Percentiles rank a stretch among this genome's conserved stretches.
These are phyloP conservation scores for Eledona agricola DNA, from an alignment of 2,888 invertebrate genomes.

Conservation along the genomic window DNA sequence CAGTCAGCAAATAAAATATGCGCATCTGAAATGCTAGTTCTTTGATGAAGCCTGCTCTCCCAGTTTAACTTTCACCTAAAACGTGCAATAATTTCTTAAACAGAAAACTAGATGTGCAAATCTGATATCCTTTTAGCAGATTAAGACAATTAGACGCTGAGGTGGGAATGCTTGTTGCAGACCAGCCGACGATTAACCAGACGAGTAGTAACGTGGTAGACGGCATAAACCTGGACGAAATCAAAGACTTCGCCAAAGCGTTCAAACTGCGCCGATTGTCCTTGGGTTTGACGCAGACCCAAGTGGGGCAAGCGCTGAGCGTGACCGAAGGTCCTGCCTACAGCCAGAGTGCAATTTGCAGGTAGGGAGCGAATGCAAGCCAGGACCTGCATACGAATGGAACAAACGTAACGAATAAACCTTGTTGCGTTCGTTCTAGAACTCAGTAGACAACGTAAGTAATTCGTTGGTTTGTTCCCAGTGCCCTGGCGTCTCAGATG, in stretches of 20 bases:
- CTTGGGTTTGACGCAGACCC: constrained; percentile 94
- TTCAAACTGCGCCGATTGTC: constrained; percentile 94
- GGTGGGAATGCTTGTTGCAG: constrained; percentile 69
- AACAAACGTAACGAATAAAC: constrained; percentile 11
- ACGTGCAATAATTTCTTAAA: no score
- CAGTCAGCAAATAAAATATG: no score
- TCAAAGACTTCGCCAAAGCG: constrained; percentile 97
- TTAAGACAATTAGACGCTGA: constrained; percentile 1
- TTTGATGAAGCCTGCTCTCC: no score
- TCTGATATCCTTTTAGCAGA: background rate
- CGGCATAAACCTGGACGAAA: constrained; percentile 96
- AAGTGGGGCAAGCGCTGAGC: constrained; percentile 96
- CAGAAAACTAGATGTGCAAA: background rate
- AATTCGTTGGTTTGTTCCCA: constrained; percentile 73
- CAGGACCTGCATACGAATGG: constrained; percentile 42
- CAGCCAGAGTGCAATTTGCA: constrained; percentile 99
- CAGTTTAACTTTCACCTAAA: no score
- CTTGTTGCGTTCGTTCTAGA: constrained; percentile 34
- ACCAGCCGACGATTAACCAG: constrained; percentile 93
- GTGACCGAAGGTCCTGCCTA: constrained; percentile 98
- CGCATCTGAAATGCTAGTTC: no score
- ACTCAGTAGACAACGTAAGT: constrained; percentile 48
- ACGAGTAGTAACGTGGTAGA: constrained; percentile 94
- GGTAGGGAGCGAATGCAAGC: constrained; percentile 68
- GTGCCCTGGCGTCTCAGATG: constrained; percentile 97